Evolutionary conservation across 2,113 vertebrate genomes (phyloP).

Genomic region (Oxyruncus cristatus): DNA sequence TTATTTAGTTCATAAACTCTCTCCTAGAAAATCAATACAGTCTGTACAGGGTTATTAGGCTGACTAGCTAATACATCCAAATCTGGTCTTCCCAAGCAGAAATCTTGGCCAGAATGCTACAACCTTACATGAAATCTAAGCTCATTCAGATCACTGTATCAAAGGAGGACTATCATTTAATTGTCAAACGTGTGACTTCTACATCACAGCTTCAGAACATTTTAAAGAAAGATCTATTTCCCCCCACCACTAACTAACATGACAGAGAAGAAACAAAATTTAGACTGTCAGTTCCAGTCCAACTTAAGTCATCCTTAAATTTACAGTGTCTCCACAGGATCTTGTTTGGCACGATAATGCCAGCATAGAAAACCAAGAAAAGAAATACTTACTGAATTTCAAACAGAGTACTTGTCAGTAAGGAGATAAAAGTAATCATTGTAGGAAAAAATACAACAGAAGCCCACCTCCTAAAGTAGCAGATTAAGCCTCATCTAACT

Average conservation of each 20-base stretch:
- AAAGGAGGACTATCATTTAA: slow-evolving; percentile 22
- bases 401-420: background rate
- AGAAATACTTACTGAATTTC: slow-evolving; percentile 25
- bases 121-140: slow-evolving; percentile 48
- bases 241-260: background rate
- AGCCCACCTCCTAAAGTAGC: background rate
- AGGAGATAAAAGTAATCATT: background rate
- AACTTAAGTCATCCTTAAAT: background rate
- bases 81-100: slow-evolving; percentile 75
- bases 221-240: background rate
- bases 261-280: slow-evolving; percentile 2
- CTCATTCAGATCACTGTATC: slow-evolving; percentile 8
- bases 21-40: slow-evolving; percentile 86
- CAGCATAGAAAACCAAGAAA: slow-evolving; percentile 1
- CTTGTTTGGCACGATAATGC: background rate
- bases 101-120: slow-evolving; percentile 70
- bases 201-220: background rate
- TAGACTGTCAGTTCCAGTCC: background rate
- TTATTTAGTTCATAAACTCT: slow-evolving; percentile 92
- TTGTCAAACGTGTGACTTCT: background rate
- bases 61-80: slow-evolving; percentile 87
- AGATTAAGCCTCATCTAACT: background rate
- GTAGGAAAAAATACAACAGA: background rate
- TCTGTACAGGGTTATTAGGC: slow-evolving; percentile 86
- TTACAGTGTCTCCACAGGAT: background rate